Evolutionary conservation across 1,140 invertebrate genomes (phyloP).

Genomic region (Eciton burchellii): DNA sequence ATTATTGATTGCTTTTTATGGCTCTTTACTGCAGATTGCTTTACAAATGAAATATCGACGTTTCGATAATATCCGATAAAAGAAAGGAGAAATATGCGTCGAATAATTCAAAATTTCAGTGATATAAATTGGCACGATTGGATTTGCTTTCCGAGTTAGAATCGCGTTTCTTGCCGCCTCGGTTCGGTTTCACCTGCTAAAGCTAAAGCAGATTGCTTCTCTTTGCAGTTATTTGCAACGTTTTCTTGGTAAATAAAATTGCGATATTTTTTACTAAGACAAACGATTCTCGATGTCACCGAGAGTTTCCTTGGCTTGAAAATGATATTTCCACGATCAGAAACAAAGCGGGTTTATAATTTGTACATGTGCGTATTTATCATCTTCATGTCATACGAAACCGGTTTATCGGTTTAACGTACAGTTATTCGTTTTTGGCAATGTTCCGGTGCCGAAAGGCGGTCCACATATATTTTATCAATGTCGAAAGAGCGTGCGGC

Average conservation of each 20-base stretch:
- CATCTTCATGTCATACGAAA: background rate
- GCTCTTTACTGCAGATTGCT: background rate
- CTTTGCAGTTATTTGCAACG: background rate
- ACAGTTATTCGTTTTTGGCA: slow-evolving; percentile 4
- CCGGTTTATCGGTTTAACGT: background rate
- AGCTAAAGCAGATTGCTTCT: too few relatives aligned
- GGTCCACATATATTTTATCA: background rate
- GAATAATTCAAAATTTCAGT: too few relatives aligned
- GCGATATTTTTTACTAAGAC: background rate
- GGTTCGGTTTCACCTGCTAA: too few relatives aligned
- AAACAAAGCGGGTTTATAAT: background rate
- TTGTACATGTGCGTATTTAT: background rate
- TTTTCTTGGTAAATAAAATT: background rate
- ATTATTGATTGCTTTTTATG: background rate
- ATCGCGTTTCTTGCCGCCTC: too few relatives aligned
- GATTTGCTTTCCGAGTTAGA: too few relatives aligned
- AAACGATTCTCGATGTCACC: background rate
- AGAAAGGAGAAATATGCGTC: too few relatives aligned
- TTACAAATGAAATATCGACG: background rate
- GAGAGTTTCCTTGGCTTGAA: background rate
- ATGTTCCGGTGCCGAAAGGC: background rate
- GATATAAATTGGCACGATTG: too few relatives aligned
- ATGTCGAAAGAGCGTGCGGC: background rate
- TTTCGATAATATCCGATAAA: background rate
- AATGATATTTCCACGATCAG: slow-evolving; percentile 8